These are phyloP conservation scores for Euzetes globulus DNA, from an alignment of 2,888 invertebrate genomes.

Conservation along the genomic window DNA sequence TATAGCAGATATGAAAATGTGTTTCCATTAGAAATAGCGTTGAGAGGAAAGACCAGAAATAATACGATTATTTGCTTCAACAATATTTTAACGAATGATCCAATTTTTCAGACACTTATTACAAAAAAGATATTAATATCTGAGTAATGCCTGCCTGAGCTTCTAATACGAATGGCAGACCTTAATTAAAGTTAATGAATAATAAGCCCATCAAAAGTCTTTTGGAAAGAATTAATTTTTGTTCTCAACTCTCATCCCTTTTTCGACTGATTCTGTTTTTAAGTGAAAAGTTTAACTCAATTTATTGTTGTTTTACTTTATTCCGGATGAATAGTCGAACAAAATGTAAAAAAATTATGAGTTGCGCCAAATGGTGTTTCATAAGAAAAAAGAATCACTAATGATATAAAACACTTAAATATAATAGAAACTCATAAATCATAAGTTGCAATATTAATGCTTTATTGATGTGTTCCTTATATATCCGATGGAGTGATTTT, in stretches of 20 bases:
- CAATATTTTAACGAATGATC: constrained; percentile 1
- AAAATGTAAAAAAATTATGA: constrained; percentile 11
- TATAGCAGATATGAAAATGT: too few species aligned
- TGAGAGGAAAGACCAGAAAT: too few species aligned
- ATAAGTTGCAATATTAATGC: constrained; percentile 28
- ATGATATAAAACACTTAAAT: constrained; percentile 30
- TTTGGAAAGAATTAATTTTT: neutral
- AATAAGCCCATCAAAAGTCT: constrained; percentile 5
- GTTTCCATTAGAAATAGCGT: too few species aligned
- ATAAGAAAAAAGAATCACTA: constrained; percentile 4
- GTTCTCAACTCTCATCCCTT: neutral
- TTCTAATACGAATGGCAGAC: neutral
- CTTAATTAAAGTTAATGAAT: constrained; percentile 27
- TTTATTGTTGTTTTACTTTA: neutral
- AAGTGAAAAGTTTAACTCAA: constrained; percentile 24
- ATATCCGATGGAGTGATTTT: neutral
- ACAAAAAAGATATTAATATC: neutral
- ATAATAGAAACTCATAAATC: constrained; percentile 28
- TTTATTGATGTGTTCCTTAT: constrained; percentile 26
- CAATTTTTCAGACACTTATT: neutral
- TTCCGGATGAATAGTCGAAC: constrained; percentile 20
- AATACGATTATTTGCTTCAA: neutral
- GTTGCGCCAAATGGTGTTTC: neutral
- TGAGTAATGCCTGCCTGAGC: neutral
- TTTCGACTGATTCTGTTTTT: neutral